Evolutionary conservation across 2,113 vertebrate species (phyloP), one percentile per base, ranked within the genome.

Genomic region (Apus apus): DNA sequence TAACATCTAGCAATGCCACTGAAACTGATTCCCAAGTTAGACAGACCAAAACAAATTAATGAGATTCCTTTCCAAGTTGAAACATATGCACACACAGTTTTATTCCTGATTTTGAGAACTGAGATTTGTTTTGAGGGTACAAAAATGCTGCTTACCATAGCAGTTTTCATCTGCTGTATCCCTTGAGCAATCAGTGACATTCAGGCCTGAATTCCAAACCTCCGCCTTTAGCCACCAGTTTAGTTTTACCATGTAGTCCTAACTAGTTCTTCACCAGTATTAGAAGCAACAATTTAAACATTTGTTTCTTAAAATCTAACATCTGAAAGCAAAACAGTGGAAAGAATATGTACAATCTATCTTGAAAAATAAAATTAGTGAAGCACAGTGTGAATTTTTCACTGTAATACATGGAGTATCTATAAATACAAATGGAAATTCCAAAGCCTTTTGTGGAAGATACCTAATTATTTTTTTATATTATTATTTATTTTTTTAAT

Each of bases 401-500:
- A 38, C 1, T 3, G 4, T 50, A 60, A 1, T 58, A 62, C 46
- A 25, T 16, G 27, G 8, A 67, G 54, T 30, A 60, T 9, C 72
- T 45, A 45, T 11, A 64, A 53, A 68, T 21, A 62, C 15, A 89
- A 72, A 73, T 16, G 15, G 17, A 73, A 82, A 71, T 75, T 71
- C 23, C 38, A 40, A 72, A 89, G 29, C 19, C 11, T 14, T 61
- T n/a, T 45, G 5, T 20, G 14, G 29, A n/a, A 65, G 18, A 58
- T 1, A 45, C 16, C 4, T 45, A 72, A 53, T 0, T 3, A 20
- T 18, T n/a, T 14, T n/a, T 48, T 19, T 53, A 17, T n/a, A 54
- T 19, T 53, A 17, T 17, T 48, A 45, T 45, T n/a, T n/a, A n/a
- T 34, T 36, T 18, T 29, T 57, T 38, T 34, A 2, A 38, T 57